Conservation (phyloP, 2,888 invertebrate species). For the Pseudococcus jackbeardsleyi region DNA sequence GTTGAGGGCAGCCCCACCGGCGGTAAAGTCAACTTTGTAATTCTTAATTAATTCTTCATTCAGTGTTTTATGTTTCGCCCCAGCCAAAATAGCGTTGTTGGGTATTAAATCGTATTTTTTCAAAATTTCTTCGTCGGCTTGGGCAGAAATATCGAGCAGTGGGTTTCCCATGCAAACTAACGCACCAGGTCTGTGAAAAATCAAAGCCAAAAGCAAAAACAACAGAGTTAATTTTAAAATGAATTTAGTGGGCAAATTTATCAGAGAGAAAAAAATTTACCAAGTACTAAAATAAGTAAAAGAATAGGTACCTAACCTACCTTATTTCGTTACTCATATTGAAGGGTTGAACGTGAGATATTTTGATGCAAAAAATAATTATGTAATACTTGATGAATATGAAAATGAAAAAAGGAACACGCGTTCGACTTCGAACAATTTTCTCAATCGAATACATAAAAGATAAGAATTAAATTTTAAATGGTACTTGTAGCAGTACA, state of each 20-base stretch:
- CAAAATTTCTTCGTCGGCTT: slow-evolving; percentile 82
- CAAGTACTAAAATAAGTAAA: too few relatives aligned
- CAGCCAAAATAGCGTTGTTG: slow-evolving; percentile 95
- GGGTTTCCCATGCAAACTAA: slow-evolving; percentile 98
- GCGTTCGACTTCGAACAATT: slow-evolving; percentile 5
- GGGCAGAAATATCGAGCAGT: slow-evolving; percentile 91
- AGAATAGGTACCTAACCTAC: too few relatives aligned
- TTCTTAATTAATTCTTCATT: slow-evolving; percentile 85
- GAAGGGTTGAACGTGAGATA: not conserved
- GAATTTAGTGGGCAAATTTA: not conserved
- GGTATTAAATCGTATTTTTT: slow-evolving; percentile 88
- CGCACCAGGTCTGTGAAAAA: slow-evolving; percentile 77
- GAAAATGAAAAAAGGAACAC: not conserved
- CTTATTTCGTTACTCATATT: not conserved
- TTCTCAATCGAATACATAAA: not conserved
- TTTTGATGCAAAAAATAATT: not conserved
- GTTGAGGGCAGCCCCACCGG: slow-evolving; percentile 97
- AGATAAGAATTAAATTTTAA: not conserved
- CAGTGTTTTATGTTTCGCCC: slow-evolving; percentile 87
- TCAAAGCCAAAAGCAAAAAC: slow-evolving; percentile 67
- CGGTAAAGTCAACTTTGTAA: slow-evolving; percentile 87
- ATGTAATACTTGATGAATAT: not conserved
- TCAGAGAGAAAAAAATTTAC: too few relatives aligned
- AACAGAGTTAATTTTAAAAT: not conserved
- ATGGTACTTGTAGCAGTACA: not conserved